phyloP scores from a whole-genome alignment of 2,797 vertebrate species.

The Petrocephalus sullivani region DNA sequence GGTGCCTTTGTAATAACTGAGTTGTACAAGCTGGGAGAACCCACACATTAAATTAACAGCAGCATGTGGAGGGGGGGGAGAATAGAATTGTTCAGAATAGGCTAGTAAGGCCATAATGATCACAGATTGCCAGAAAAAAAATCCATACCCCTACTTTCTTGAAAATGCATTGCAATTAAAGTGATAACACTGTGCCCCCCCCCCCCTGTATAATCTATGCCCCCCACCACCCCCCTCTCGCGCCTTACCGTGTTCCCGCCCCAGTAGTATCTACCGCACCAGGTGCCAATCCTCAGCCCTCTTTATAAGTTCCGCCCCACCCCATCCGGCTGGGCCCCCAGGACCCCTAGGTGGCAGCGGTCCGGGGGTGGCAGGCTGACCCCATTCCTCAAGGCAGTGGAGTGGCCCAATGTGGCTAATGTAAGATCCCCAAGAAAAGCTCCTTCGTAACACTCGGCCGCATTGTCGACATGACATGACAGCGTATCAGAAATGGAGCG shows the following conservation, averaged over 20 bases:
- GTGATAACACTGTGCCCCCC: background rate
- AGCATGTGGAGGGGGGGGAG: background rate
- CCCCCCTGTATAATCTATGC: background rate
- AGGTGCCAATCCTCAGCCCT: background rate
- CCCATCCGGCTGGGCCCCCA: background rate
- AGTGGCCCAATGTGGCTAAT: background rate
- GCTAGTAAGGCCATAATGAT: background rate
- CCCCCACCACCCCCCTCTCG: background rate
- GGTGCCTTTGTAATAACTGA: background rate
- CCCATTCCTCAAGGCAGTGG: background rate
- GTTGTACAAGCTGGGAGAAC: background rate
- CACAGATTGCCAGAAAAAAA: background rate
- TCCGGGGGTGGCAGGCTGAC: background rate
- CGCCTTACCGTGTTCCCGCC: background rate
- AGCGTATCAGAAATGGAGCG: background rate
- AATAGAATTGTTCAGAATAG: background rate
- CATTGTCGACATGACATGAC: background rate
- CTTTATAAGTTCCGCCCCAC: background rate
- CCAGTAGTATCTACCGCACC: background rate
- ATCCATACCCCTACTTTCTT: background rate
- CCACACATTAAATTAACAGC: background rate
- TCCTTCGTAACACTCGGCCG: background rate
- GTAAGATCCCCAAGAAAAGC: background rate
- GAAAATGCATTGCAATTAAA: background rate
- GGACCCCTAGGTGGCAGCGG: background rate